Base-by-base conservation (phyloP, 1,140 invertebrate genomes). In the Polypedilum pembai region DNA sequence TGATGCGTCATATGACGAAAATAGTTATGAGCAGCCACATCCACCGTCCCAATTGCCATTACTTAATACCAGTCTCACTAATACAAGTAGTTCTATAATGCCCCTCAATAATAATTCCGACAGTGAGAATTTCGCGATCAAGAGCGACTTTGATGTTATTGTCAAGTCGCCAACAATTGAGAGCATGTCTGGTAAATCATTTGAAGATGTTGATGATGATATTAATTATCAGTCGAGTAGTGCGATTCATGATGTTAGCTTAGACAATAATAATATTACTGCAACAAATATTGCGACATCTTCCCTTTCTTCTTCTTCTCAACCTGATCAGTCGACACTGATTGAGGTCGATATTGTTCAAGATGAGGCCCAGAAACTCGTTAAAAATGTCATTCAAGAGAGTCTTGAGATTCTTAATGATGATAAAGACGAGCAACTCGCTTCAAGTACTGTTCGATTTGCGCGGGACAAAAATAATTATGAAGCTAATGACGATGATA, bases 181-280 rank as follows among this genome's bases (percentile, higher is more conserved):
- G 77, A 82, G 81, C 73, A 80, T 82, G 80, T 82, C 81, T 40
- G 81, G 81, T 74, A 82, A 81, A 80, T 82, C 81, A 75, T 82
- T 82, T 75, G 81, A 82, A 77, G 81, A 82, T 77, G 81, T 69
- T 69, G 65, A 69, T 69, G 65, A 69, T 21, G 17, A 69, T 8
- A 20, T 20, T 0, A 21, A 20, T 18, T 69, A 69, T 69, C 2
- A n/a, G 15, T 12, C 10, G 7, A 69, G 17, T 69, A 69, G 65
- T 69, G 20, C 65, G 65, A 8, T 69, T 10, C n/a, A 21, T 69
- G 65, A 69, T 69, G 65, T 69, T 69, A 69, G 10, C 10, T 18
- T 69, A 20, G 65, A 69, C 7, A 69, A 21, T 69, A 18, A 69
- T 69, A 40, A 40, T 69, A 74, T 15, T 66, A 41, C 74, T 20